These are phyloP conservation scores for Cettia cetti DNA, from an alignment of 2,113 vertebrate species.

Conservation along the genomic window DNA sequence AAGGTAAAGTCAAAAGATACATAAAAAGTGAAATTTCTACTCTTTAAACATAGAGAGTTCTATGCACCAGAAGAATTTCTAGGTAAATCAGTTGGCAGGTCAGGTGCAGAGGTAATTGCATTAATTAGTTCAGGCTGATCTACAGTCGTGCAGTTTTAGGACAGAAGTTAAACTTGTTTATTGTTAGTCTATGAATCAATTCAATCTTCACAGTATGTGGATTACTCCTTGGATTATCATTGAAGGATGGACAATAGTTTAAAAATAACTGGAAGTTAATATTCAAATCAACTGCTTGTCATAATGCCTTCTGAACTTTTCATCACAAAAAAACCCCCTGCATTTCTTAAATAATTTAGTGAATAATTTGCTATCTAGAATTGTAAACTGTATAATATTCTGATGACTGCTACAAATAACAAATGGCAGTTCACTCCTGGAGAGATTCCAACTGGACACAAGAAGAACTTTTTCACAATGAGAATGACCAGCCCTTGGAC, in stretches of 20 bases:
- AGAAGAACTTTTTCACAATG: not conserved
- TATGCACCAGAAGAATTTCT: not conserved
- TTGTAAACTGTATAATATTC: not conserved
- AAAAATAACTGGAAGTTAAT: not conserved
- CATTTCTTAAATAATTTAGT: not conserved
- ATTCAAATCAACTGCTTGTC: not conserved
- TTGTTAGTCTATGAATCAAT: not conserved
- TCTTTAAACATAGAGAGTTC: not conserved
- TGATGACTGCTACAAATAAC: not conserved
- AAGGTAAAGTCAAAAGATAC: not conserved
- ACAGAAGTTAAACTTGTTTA: not conserved
- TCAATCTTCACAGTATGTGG: not conserved
- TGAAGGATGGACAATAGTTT: not conserved
- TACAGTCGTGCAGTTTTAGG: not conserved
- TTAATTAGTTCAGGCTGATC: not conserved
- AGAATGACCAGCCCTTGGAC: not conserved
- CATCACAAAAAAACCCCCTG: no score
- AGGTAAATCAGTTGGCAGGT: not conserved
- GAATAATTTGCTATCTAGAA: not conserved
- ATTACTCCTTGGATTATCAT: not conserved
- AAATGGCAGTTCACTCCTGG: not conserved
- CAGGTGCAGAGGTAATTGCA: not conserved
- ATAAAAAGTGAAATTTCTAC: not conserved
- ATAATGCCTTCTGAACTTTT: not conserved
- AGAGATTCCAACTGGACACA: accelerated